phyloP scores from a whole-genome alignment of 1,140 invertebrate genomes.

The Reticulitermes speratus region DNA sequence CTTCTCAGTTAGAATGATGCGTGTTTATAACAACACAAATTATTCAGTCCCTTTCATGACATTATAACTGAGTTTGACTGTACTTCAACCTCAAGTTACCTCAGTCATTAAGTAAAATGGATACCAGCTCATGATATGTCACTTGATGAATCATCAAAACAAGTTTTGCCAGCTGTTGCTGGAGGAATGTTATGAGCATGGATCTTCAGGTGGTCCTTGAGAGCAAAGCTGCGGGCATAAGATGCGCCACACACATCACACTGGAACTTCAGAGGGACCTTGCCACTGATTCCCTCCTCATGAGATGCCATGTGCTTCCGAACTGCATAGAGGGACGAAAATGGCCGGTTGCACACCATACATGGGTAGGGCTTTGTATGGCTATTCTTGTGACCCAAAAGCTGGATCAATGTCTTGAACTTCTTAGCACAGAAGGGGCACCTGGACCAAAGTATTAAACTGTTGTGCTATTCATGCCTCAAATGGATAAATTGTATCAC shows the following conservation, averaged over 20 bases:
- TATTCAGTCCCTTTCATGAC: no score
- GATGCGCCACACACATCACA: slow-evolving; percentile 71
- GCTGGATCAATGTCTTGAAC: slow-evolving; percentile 72
- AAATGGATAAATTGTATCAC: background rate
- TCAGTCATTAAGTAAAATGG: no score
- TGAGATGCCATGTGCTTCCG: slow-evolving; percentile 67
- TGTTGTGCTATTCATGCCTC: background rate
- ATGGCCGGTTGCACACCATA: slow-evolving; percentile 65
- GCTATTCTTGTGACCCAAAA: slow-evolving; percentile 72
- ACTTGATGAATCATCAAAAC: background rate
- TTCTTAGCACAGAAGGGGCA: slow-evolving; percentile 72
- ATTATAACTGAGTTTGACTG: no score
- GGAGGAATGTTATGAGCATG: background rate
- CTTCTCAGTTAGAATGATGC: no score
- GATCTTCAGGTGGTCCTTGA: slow-evolving; percentile 65
- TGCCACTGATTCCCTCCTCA: slow-evolving; percentile 42
- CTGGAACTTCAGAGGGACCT: slow-evolving; percentile 66
- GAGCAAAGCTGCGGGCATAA: slow-evolving; percentile 67
- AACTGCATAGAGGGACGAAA: slow-evolving; percentile 70
- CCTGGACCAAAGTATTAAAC: slow-evolving; percentile 50
- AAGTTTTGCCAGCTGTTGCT: background rate
- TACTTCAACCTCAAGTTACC: no score
- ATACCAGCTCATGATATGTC: background rate
- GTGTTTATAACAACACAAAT: no score
- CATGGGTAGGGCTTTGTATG: slow-evolving; percentile 76